Base-by-base conservation (phyloP, 2,888 invertebrate species). In the Odontocerum albicorne region DNA sequence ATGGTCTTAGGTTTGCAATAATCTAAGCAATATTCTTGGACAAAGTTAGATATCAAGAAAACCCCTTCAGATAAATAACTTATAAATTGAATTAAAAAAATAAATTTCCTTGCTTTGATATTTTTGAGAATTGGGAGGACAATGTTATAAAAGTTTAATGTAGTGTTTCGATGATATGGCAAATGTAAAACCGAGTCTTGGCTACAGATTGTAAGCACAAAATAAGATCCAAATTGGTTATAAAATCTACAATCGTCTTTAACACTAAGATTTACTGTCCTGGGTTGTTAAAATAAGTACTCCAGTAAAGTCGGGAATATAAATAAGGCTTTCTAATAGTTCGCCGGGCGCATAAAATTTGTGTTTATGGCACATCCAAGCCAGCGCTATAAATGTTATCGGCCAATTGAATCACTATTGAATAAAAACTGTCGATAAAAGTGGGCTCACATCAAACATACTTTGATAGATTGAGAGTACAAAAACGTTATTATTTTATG, bases 291-390 rank as follows among this genome's bases (percentile, higher is more conserved):
- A 19, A 32, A 16, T 27, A 15, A 13, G 46, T 21, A 21, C 35
- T 19, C 35, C 13, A 8, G 20, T 35, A 36, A 46, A 46, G 46
- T 46, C n/a, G 4, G 33, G 36, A 21, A 21, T 21, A 46, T 22
- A 35, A 46, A 46, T 19, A 49, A 40, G 19, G 22, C 40, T 38
- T 49, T 49, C 38, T 40, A 40, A 40, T 32, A 32, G 15, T 13
- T 10, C 17, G 38, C 38, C n/a, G 36, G 15, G 20, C 16, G 38
- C 47, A 39, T 49, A 49, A 44, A 45, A 44, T 52, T 45, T 16
- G 33, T 52, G 52, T 52, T 52, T 52, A 52, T 52, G 32, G 45
- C 52, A 45, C 44, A 52, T 44, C 27, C 22, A 35, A 45, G 38
- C 20, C 20, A 31, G 15, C 13, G 45, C 35, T 13, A 46, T 54